Conservation (phyloP, 2,797 vertebrate genomes). For the Dicrostonyx torquatus region DNA sequence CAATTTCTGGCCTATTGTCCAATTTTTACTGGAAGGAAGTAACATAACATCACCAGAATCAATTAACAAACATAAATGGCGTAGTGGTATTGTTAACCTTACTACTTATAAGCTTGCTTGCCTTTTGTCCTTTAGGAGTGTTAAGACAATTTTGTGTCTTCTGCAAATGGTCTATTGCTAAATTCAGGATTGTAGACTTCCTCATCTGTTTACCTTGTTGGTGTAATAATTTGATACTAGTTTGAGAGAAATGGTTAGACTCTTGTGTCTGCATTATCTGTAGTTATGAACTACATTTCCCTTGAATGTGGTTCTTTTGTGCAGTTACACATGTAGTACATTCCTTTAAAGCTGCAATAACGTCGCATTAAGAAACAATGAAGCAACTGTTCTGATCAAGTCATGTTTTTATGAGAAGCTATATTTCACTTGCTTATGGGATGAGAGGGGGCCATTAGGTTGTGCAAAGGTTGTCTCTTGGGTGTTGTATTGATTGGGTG, state of each 20-base stretch:
- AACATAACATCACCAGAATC: not conserved
- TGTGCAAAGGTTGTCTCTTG: not conserved
- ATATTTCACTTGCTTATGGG: not conserved
- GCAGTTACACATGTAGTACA: not conserved
- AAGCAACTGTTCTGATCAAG: not conserved
- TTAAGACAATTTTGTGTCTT: not conserved
- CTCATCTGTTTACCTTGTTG: not conserved
- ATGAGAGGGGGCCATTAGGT: not conserved
- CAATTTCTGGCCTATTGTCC: not conserved
- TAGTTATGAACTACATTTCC: not conserved
- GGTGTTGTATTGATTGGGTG: not conserved
- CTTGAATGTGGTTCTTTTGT: not conserved
- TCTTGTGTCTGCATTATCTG: not conserved
- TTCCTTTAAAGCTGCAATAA: constrained; percentile 23
- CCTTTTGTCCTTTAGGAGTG: not conserved
- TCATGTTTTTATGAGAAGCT: not conserved
- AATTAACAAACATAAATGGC: not conserved
- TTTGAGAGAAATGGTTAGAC: constrained; percentile 21
- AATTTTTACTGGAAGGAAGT: not conserved
- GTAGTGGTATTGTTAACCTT: not conserved
- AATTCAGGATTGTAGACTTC: not conserved
- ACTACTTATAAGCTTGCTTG: not conserved
- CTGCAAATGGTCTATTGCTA: not conserved
- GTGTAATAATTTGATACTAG: not conserved
- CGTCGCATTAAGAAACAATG: not conserved